These are phyloP conservation scores for Pachyuromys duprasi DNA, from an alignment of 2,797 vertebrate species.

Conservation along the genomic window DNA sequence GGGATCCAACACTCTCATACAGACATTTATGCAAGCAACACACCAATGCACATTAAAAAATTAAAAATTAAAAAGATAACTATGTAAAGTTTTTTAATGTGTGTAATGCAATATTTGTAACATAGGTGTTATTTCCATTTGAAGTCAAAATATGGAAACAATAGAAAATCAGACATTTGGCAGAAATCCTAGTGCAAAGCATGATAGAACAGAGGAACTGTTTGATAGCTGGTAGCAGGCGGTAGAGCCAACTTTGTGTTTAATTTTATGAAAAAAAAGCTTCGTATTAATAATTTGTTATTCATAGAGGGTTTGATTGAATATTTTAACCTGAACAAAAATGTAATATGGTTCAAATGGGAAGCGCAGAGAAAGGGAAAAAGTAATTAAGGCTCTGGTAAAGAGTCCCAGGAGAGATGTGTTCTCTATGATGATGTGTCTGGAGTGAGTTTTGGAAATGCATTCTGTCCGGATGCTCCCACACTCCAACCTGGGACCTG, in stretches of 20 bases:
- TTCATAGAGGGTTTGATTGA: neutral
- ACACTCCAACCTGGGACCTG: constrained; percentile 57
- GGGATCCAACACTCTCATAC: neutral
- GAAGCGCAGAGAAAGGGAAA: neutral
- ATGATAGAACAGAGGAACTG: constrained; percentile 77
- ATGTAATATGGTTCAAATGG: constrained; percentile 51
- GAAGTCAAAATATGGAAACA: constrained; percentile 84
- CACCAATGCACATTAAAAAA: neutral
- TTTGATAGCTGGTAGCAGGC: constrained; percentile 73
- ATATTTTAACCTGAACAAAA: constrained; percentile 63
- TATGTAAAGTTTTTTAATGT: constrained; percentile 77
- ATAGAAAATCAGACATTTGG: constrained; percentile 82
- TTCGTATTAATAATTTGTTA: constrained; percentile 55
- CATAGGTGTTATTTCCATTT: constrained; percentile 80
- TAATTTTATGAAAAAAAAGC: constrained; percentile 44
- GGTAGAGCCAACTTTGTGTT: constrained; percentile 2
- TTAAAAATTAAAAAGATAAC: neutral
- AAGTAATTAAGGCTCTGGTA: constrained; percentile 36
- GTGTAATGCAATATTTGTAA: constrained; percentile 82
- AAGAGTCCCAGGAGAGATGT: constrained; percentile 61
- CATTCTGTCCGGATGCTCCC: constrained; percentile 74
- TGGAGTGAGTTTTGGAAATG: constrained; percentile 63
- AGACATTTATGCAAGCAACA: neutral
- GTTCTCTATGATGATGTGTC: constrained; percentile 20
- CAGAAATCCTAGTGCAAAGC: constrained; percentile 74